Base-by-base conservation (phyloP, 2,113 vertebrate species). In the Hiodon alosoides region DNA sequence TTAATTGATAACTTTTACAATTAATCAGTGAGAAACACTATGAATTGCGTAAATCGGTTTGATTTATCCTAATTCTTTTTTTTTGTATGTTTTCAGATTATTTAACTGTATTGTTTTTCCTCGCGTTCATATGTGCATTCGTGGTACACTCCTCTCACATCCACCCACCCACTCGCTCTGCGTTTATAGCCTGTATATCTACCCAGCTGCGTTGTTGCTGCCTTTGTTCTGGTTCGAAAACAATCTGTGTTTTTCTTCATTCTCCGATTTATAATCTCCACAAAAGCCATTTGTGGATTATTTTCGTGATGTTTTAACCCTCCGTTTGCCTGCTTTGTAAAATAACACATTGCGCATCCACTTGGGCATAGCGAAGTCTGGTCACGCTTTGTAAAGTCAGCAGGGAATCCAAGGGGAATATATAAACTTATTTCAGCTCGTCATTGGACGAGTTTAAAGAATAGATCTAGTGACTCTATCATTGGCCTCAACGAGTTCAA, bases 231-330 rank as follows among this genome's bases (percentile, higher is more conserved):
- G 59, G 31, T 59, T 7, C 16, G 50, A 62, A 55, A 66, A 57
- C 62, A 74, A 64, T 54, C 62, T 11, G 17, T 3, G 5, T 2
- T 47, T 59, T n/a, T n/a, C 11, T 67, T 46, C 58, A 53, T 73
- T 73, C 48, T 17, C 71, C 14, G 52, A 48, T 73, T 73, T 64
- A 73, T 73, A 73, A 73, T 73, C 16, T 61, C 58, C 48, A 62
- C 17, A 2, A 2, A 64, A 5, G 59, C 67, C 50, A 65, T 76
- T 17, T 60, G 58, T n/a, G 74, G 58, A 76, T 76, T 70, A 62
- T 46, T 52, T 16, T 71, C 53, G 55, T 47, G 17, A 2, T 16
- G 14, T 68, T 73, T 70, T 70, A 64, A 61, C 59, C 59, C 59
- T 10, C 50, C 4, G 5, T 52, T 7, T 53, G n/a, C 48, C 71